Evolutionary conservation across 2,888 invertebrate species (phyloP), one percentile per base, ranked within the genome.

Genomic region (Acanthosepion esculentum): DNA sequence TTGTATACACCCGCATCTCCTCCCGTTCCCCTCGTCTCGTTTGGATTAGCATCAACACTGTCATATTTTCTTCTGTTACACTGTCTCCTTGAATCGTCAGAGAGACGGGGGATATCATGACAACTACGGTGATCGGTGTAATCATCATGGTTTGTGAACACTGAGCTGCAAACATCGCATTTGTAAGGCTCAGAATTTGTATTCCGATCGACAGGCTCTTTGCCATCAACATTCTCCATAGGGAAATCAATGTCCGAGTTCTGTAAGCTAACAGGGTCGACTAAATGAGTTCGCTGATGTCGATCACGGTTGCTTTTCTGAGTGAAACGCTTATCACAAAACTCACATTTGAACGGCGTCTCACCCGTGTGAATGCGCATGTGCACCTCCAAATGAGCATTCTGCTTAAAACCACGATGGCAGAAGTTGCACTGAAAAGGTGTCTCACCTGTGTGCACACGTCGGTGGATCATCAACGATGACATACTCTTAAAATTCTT

Each of bases 401-500:
- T 93, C 50, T 93, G 93, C 53, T 93, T 93, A 53, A 93, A 93
- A 18, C n/a, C 50, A 12, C 93, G 93, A 10, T 50, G 33, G 53
- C 93, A 93, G 53, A 53, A 93, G 18, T 18, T 48, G 53, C 93
- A 93, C 93, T 93, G 12, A 50, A 93, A 93, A 4, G 93, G 93
- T 29, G 93, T 50, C 29, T 93, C 93, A 18, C 93, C 93, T 12
- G 93, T 93, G 50, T 93, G 93, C 33, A 93, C 93, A 48, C 93
- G 93, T 26, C 93, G 93, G 29, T 93, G 93, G 48, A 93, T 93
- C 29, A 50, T 48, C 93, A 93, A 53, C 18, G 93, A 93, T 8
- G 93, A 93, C 53, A 93, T n/a, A 93, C 93, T 93, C 53, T 93
- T 93, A 53, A 93, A 93, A 18, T 48, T 93, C 50, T 93, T 93